These are phyloP conservation scores for Trachelus tabidus DNA, from an alignment of 2,888 invertebrate genomes.

Conservation along the genomic window DNA sequence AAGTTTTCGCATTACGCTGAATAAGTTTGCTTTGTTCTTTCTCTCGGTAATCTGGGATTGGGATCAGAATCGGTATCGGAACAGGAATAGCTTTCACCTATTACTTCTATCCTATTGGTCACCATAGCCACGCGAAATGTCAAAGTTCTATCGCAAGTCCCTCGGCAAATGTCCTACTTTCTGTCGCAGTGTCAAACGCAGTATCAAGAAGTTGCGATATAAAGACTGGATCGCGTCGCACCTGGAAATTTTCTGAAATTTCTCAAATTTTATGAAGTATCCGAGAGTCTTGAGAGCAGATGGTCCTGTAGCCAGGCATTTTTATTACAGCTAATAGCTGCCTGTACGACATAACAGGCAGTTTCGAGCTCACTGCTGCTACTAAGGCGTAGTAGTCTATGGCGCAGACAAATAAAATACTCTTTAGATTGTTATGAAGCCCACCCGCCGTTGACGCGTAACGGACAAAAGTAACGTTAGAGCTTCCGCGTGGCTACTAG, in stretches of 20 bases:
- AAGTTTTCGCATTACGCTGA: conserved; percentile 49
- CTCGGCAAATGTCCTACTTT: background rate
- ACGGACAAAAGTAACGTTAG: too few relatives aligned
- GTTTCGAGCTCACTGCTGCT: conserved; percentile 30
- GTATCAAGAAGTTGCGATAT: too few relatives aligned
- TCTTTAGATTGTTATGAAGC: conserved; percentile 36
- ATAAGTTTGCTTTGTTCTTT: conserved; percentile 39
- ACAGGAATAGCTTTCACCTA: background rate
- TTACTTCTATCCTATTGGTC: conserved; percentile 6
- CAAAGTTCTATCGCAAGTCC: background rate
- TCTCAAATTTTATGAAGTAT: too few relatives aligned
- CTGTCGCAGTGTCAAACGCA: too few relatives aligned
- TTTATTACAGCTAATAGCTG: background rate
- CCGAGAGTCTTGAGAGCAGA: too few relatives aligned
- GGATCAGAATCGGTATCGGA: background rate
- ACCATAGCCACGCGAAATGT: background rate
- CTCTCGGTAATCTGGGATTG: conserved; percentile 19
- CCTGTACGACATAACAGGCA: conserved; percentile 31
- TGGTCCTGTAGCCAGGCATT: background rate
- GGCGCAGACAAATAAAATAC: conserved; percentile 33
- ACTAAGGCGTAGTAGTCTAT: conserved; percentile 28
- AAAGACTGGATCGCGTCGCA: background rate
- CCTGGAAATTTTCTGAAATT: too few relatives aligned
- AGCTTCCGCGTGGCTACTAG: conserved; percentile 23
- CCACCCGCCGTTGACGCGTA: conserved; percentile 25